Evolutionary conservation across 2,888 invertebrate species (phyloP).

Genomic region (Thysanoteuthis rhombus): DNA sequence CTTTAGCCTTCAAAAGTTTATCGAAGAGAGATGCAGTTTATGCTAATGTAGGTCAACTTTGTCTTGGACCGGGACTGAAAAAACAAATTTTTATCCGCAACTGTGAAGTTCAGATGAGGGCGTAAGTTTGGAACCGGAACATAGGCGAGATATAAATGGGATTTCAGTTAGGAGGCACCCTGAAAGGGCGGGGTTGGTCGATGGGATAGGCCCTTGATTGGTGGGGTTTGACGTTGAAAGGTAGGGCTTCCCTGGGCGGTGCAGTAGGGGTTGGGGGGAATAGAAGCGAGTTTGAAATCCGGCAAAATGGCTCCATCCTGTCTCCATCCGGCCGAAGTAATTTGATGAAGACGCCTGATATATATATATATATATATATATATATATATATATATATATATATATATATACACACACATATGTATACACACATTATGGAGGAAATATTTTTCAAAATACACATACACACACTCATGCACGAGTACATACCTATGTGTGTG

Average conservation of each 20-base stretch:
- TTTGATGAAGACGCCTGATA: not conserved
- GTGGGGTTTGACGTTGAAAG: not conserved
- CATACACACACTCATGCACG: not conserved
- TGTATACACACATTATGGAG: not conserved
- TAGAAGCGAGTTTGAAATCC: not conserved
- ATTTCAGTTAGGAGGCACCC: not conserved
- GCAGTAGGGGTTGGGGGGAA: not conserved
- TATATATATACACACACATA: not conserved
- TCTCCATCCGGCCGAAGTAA: not conserved
- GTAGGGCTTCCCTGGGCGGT: not conserved
- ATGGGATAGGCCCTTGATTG: not conserved
- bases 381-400: not conserved
- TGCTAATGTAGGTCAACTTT: too few relatives aligned
- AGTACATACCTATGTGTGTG: not conserved
- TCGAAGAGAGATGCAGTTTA: too few relatives aligned
- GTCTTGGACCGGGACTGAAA: too few relatives aligned
- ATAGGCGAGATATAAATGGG: not conserved
- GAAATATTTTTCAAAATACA: not conserved
- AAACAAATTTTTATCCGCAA: too few relatives aligned
- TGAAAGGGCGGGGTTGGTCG: not conserved
- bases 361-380: not conserved
- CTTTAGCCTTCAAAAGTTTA: too few relatives aligned
- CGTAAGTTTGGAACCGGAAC: not conserved
- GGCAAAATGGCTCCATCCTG: not conserved
- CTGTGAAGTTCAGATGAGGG: not conserved